Percentiles rank a stretch among this genome's conserved stretches.
Conservation (phyloP, 1,140 invertebrate species). For the Musca vetustissima region DNA sequence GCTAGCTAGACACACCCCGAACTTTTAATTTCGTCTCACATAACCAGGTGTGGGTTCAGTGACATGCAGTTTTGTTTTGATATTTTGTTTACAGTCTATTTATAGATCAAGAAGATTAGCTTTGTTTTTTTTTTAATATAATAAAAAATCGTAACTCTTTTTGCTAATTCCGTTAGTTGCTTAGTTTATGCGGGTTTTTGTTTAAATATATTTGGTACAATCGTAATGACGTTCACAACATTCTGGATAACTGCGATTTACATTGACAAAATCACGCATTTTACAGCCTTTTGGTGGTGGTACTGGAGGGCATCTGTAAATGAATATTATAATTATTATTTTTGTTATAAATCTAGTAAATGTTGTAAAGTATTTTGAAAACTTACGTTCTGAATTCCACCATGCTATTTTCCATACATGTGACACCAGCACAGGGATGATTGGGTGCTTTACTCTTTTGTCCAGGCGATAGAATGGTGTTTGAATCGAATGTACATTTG, state of each 20-base stretch:
- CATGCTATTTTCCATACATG: constrained; percentile 34
- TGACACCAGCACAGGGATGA: constrained; percentile 42
- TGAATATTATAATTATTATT: neutral
- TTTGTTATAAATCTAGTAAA: neutral
- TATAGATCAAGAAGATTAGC: neutral
- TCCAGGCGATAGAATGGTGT: constrained; percentile 50
- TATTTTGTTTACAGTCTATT: neutral
- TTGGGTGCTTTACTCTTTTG: constrained; percentile 42
- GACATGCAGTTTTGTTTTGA: neutral
- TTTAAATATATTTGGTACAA: constrained; percentile 41
- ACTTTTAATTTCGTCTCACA: no score
- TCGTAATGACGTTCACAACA: constrained; percentile 49
- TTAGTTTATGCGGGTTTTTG: neutral
- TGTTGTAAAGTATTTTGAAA: neutral
- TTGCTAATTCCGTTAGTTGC: neutral
- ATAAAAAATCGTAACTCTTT: neutral
- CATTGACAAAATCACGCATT: constrained; percentile 47
- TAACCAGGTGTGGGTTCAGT: no score
- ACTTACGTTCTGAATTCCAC: constrained; percentile 40
- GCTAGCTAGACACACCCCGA: neutral
- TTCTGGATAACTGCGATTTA: constrained; percentile 40
- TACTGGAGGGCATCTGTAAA: constrained; percentile 33
- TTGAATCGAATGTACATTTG: constrained; percentile 51
- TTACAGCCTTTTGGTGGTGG: constrained; percentile 49
- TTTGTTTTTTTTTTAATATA: neutral